These are phyloP conservation scores for Portevinia maculata DNA, from an alignment of 2,888 invertebrate genomes.

Conservation along the genomic window DNA sequence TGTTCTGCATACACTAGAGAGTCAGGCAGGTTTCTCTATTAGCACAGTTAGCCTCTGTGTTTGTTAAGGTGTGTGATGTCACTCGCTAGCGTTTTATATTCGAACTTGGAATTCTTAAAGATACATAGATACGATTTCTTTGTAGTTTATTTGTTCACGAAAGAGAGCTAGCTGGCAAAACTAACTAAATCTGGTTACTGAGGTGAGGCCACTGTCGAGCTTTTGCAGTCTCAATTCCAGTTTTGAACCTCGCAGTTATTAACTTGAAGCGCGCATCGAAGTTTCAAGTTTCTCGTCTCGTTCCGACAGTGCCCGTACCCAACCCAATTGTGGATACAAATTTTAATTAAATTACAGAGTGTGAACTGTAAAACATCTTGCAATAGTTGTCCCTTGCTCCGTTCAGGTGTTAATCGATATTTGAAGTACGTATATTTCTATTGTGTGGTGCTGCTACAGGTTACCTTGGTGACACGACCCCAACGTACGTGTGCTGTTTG, in stretches of 20 bases:
- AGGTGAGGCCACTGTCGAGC: constrained; percentile 58
- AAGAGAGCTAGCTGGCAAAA: constrained; percentile 23
- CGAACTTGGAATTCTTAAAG: constrained; percentile 66
- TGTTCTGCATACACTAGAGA: constrained; percentile 9
- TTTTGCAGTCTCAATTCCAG: constrained; percentile 73
- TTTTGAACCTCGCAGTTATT: constrained; percentile 60
- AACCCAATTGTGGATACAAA: constrained; percentile 19
- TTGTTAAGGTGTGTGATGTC: constrained; percentile 70
- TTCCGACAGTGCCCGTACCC: constrained; percentile 25
- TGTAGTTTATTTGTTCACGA: constrained; percentile 26
- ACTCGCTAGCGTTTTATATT: constrained; percentile 63
- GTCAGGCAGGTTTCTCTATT: constrained; percentile 59
- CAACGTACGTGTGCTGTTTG: constrained; percentile 48
- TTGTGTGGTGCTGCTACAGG: constrained; percentile 24
- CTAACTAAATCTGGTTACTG: constrained; percentile 69
- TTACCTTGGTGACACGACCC: constrained; percentile 67
- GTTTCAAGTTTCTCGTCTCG: constrained; percentile 35
- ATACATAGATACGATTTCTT: constrained; percentile 18
- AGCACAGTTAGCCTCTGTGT: constrained; percentile 48
- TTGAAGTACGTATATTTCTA: constrained; percentile 57
- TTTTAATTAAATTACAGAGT: constrained; percentile 33
- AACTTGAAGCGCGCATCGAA: constrained; percentile 41
- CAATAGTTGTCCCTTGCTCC: constrained; percentile 9
- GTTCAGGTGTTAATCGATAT: constrained; percentile 72
- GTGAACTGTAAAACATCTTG: constrained; percentile 42